A percentile compares a stretch with the other conserved stretches of the same genome.
Conservation (phyloP, 1,140 invertebrate genomes). For the Sycobia sp. region DNA sequence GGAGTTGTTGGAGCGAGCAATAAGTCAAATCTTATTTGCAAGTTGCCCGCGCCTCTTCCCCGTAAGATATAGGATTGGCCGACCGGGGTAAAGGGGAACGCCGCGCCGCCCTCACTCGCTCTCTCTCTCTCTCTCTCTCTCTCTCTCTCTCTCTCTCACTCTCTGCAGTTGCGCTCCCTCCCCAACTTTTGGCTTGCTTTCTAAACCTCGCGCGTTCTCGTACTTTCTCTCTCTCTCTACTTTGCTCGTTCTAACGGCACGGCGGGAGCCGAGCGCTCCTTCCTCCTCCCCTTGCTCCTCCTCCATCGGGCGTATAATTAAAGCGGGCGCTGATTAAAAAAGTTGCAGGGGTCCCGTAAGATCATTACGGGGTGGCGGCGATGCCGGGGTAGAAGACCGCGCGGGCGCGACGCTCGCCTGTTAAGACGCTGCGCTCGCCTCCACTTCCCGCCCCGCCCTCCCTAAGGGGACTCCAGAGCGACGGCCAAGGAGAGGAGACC, state of each 20-base stretch:
- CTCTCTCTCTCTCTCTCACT: background rate
- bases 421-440: background rate
- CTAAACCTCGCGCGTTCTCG: background rate
- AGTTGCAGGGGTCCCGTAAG: conserved; percentile 59
- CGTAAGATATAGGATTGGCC: too few species aligned
- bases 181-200: background rate
- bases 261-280: conserved; percentile 42
- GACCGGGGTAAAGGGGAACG: too few species aligned
- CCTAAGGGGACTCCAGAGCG: too few species aligned
- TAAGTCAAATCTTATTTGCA: conserved; percentile 61
- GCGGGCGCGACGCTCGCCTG: too few species aligned
- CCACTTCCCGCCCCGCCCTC: conserved; percentile 41
- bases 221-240: background rate
- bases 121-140: background rate
- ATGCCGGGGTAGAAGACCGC: background rate
- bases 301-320: conserved; percentile 61
- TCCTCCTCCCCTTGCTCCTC: conserved; percentile 56
- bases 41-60: conserved; percentile 35
- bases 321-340: conserved; percentile 62
- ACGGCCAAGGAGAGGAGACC: conserved; percentile 20
- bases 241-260: background rate
- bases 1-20: conserved; percentile 55
- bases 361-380: conserved; percentile 53
- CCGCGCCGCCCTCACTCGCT: too few species aligned
- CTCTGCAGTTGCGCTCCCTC: background rate